Percentiles rank a stretch among this genome's conserved stretches.
These are phyloP conservation scores for Drosophila neonasuta DNA, from an alignment of 2,888 invertebrate genomes.

Conservation along the genomic window DNA sequence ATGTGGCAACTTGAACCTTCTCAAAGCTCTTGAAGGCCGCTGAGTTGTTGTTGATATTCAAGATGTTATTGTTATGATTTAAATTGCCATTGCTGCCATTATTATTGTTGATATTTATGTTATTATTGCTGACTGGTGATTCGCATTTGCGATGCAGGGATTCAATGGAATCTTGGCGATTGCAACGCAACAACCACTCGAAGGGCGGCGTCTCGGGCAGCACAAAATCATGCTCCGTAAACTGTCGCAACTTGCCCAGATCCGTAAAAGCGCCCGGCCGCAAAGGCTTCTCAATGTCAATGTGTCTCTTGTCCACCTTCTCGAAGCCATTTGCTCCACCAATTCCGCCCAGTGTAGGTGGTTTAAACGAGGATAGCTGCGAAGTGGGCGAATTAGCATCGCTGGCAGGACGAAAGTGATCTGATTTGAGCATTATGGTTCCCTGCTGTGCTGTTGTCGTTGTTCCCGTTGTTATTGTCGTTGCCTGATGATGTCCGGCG, in stretches of 20 bases:
- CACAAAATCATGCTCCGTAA: conserved; percentile 84
- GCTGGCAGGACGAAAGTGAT: conserved; percentile 87
- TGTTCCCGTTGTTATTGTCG: conserved; percentile 84
- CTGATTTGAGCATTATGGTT: conserved; percentile 93
- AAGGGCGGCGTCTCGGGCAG: conserved; percentile 87
- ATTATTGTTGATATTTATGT: conserved; percentile 52
- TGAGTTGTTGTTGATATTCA: conserved; percentile 70
- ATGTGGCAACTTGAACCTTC: conserved; percentile 54
- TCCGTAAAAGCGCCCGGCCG: conserved; percentile 91
- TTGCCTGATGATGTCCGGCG: conserved; percentile 80
- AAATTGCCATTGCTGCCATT: conserved; percentile 55
- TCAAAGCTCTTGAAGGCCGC: conserved; percentile 76
- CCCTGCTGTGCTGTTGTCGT: conserved; percentile 20
- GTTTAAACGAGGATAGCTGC: conserved; percentile 83
- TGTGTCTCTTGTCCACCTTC: conserved; percentile 84
- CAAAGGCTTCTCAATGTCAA: conserved; percentile 88
- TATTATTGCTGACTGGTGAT: conserved; percentile 57
- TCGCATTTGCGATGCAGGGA: conserved; percentile 75
- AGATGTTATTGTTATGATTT: conserved; percentile 51
- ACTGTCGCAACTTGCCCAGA: conserved; percentile 85
- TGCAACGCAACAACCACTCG: conserved; percentile 83
- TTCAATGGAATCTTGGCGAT: conserved; percentile 75
- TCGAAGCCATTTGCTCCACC: conserved; percentile 70
- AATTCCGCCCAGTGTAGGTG: conserved; percentile 71
- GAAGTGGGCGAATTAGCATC: conserved; percentile 49